phyloP scores from a whole-genome alignment of 2,113 vertebrate species.

The Porphyrio hochstetteri region DNA sequence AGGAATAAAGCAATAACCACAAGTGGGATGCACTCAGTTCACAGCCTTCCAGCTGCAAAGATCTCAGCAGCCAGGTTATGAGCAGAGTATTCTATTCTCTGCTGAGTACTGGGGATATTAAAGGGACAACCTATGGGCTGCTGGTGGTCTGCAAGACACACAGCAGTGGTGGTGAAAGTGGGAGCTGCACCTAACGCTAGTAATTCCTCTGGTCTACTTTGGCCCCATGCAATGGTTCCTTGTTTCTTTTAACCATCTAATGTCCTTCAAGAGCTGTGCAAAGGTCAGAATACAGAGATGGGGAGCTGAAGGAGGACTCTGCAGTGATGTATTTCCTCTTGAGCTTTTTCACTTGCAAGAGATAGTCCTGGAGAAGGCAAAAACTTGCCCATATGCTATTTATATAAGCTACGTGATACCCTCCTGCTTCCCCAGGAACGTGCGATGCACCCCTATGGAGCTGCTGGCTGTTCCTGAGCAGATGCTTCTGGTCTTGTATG shows the following conservation, averaged over 20 bases:
- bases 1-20: not conserved
- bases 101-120: not conserved
- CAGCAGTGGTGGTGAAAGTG: not conserved
- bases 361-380: not conserved
- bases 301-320: not conserved
- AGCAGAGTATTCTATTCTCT: not conserved
- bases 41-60: not conserved
- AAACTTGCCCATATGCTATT: not conserved
- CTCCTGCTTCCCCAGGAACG: not conserved
- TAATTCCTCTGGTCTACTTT: not conserved
- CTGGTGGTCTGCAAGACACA: not conserved
- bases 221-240: rapidly evolving
- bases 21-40: not conserved
- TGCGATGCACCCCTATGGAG: not conserved
- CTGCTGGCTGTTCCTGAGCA: not conserved
- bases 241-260: not conserved
- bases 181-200: rapidly evolving
- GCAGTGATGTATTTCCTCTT: not conserved
- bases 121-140: not conserved
- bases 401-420: rapidly evolving
- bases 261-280: not conserved
- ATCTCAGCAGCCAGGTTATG: not conserved
- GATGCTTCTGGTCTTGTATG: not conserved
- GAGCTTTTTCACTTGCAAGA: not conserved
- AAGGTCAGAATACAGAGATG: not conserved